Percentiles rank a stretch among this genome's conserved stretches.
Evolutionary conservation across 2,797 vertebrate genomes (phyloP).

Genomic region (Gephyroberyx darwinii): DNA sequence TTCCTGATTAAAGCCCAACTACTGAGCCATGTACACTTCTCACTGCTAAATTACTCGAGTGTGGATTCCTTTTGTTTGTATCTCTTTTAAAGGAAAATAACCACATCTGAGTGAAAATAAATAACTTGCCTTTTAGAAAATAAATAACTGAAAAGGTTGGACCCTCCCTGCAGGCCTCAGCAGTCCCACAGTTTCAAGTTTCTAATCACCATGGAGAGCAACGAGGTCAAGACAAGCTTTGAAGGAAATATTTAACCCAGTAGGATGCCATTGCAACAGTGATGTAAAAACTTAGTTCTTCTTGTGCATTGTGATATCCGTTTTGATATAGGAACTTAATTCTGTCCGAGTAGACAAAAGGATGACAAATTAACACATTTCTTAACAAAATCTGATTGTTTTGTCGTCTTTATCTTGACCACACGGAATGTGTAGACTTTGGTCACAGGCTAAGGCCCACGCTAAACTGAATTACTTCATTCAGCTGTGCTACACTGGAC

Average conservation of each 20-base stretch:
- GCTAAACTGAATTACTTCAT: constrained; percentile 35
- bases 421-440: constrained; percentile 48
- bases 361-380: constrained; percentile 7
- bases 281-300: too few relatives aligned
- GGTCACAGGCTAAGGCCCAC: constrained; percentile 57
- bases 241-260: neutral
- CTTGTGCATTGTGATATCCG: neutral
- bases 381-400: constrained; percentile 18
- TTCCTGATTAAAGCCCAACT: too few relatives aligned
- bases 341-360: constrained; percentile 17
- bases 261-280: neutral
- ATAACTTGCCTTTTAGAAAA: too few relatives aligned
- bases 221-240: neutral
- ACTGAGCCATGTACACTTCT: too few relatives aligned
- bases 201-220: too few relatives aligned
- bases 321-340: constrained; percentile 13
- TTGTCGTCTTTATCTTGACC: constrained; percentile 37
- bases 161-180: too few relatives aligned
- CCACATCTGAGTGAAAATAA: too few relatives aligned
- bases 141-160: too few relatives aligned
- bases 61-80: too few relatives aligned
- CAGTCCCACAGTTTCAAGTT: too few relatives aligned
- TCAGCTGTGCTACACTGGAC: constrained; percentile 29
- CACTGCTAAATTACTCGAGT: too few relatives aligned
- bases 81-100: too few relatives aligned